Conservation (phyloP, 2,797 vertebrate species). For the Scolopax rusticola region DNA sequence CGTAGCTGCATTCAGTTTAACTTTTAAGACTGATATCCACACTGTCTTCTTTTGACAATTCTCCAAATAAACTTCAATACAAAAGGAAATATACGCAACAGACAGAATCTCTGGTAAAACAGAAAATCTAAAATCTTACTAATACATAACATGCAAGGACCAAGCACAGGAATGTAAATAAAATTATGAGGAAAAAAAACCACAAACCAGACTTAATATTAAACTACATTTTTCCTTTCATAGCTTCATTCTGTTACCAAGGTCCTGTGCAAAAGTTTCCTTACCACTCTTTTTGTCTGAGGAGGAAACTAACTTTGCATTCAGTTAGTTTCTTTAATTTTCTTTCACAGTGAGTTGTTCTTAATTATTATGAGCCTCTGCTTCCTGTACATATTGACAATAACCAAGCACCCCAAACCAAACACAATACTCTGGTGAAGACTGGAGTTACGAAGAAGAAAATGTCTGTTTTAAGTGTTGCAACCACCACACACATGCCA, state of each 20-base stretch:
- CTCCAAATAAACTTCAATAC: not conserved
- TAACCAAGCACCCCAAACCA: not conserved
- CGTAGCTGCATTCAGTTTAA: not conserved
- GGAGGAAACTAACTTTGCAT: not conserved
- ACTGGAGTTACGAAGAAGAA: not conserved
- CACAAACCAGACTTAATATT: not conserved
- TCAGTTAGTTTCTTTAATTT: not conserved
- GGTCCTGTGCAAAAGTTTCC: not conserved
- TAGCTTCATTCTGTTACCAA: not conserved
- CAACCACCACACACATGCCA: accelerated
- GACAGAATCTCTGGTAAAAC: not conserved
- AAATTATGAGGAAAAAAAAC: not conserved
- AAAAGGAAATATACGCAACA: not conserved
- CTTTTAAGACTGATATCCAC: not conserved
- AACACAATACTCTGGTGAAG: not conserved
- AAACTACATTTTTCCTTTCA: not conserved
- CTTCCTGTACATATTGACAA: accelerated
- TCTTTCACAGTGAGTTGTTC: not conserved
- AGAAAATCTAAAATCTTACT: not conserved
- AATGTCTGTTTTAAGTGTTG: not conserved
- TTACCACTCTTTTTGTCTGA: not conserved
- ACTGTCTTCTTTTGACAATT: not conserved
- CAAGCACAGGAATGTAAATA: not conserved
- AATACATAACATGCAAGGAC: not conserved
- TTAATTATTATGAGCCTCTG: not conserved